Evolutionary conservation across 2,797 vertebrate genomes (phyloP), one percentile per base, ranked within the genome.

Genomic region (Chlorospingus flavigularis): DNA sequence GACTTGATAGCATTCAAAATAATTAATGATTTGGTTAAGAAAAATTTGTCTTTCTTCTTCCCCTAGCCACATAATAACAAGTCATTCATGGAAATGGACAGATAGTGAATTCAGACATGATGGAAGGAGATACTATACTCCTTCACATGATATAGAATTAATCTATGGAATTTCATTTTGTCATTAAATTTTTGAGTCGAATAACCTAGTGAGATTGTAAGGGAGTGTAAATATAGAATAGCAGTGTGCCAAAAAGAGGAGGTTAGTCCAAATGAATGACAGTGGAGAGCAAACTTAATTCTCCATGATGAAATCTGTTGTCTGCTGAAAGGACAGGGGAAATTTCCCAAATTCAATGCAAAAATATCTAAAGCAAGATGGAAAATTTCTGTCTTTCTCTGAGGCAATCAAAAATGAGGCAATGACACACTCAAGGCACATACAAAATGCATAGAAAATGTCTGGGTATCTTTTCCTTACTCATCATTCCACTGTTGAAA

Each of bases 161-260:
- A 86, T 90, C 60, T 86, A 37, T 65, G 67, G 78, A 91, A 84
- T 95, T 94, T 88, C 25, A 92, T 88, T 95, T 90, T 80, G 77
- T 61, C 37, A 53, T 68, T 51, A 76, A 86, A 88, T 95, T 84
- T 57, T 47, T 74, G 50, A 91, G 24, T 91, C 28, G 75, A 88
- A 88, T 92, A 87, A 11, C 25, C 89, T 88, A 55, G 43, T 80
- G 53, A 53, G 74, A 80, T 90, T 96, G 31, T 90, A 79, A 91
- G 73, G 54, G 31, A 86, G 17, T 67, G 62, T 87, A 95, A 92
- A 90, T 74, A 91, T n/a, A 92, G 51, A 68, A 35, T n/a, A 73
- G 25, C 67, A 83, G 80, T 94, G 75, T 80, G 65, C 72, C 75
- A 85, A 92, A 93, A 62, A 86, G 65, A 92, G 39, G 45, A 91